A percentile compares a stretch with the other conserved stretches of the same genome.
phyloP scores from a whole-genome alignment of 2,888 invertebrate genomes.

The Luperina testacea region DNA sequence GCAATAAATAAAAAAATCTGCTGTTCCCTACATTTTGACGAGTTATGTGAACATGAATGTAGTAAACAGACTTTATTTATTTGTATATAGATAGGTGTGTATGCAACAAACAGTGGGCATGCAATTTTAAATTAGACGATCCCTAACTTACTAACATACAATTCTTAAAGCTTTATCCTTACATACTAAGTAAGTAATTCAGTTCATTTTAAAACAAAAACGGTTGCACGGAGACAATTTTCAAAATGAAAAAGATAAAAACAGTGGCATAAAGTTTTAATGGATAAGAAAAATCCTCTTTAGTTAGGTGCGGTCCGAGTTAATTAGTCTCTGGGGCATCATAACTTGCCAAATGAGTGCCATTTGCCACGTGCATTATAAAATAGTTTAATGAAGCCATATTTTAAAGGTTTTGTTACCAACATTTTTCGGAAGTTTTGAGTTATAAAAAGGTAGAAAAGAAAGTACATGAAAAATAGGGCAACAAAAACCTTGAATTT shows the following conservation, averaged over 20 bases:
- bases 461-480: neutral
- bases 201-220: neutral
- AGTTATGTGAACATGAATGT: too few species aligned
- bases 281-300: conserved; percentile 56
- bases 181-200: neutral
- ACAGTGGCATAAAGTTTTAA: conserved; percentile 52
- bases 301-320: conserved; percentile 36
- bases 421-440: neutral
- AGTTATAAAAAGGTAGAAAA: neutral
- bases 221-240: neutral
- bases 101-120: neutral
- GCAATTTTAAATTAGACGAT: neutral
- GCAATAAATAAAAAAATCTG: too few species aligned
- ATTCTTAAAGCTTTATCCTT: neutral
- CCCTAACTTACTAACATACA: neutral
- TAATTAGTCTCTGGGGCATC: conserved; percentile 67
- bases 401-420: conserved; percentile 10
- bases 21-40: too few species aligned
- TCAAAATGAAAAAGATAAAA: conserved; percentile 3
- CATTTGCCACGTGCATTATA: conserved; percentile 46
- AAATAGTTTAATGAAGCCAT: conserved; percentile 43
- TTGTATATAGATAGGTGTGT: too few species aligned
- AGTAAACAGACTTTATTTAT: too few species aligned
- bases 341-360: conserved; percentile 60
- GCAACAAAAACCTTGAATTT: neutral